These are phyloP conservation scores for Phaonia tiefii DNA, from an alignment of 2,888 invertebrate species.

Conservation along the genomic window DNA sequence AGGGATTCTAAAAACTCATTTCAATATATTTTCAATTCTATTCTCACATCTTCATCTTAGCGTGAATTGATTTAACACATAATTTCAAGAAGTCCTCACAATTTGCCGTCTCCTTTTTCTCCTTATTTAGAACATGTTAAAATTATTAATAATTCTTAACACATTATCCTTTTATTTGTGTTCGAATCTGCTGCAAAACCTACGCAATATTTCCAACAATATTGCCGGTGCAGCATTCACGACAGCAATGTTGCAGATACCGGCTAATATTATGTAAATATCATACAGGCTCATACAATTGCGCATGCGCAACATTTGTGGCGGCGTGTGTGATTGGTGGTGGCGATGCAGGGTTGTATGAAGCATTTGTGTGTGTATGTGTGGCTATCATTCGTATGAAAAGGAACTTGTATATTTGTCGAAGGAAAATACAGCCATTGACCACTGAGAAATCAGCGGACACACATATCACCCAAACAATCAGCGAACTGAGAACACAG, in stretches of 20 bases:
- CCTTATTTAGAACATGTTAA: constrained; percentile 36
- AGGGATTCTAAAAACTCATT: background rate
- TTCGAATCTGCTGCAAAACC: constrained; percentile 27
- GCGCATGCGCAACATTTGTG: constrained; percentile 32
- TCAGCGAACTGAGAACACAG: background rate
- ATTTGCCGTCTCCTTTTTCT: background rate
- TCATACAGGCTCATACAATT: constrained; percentile 30
- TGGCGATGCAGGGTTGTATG: no score
- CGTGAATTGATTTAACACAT: constrained; percentile 40
- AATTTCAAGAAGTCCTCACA: constrained; percentile 23
- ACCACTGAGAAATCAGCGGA: constrained; percentile 7
- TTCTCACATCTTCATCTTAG: background rate
- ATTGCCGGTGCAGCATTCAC: background rate
- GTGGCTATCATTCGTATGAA: background rate
- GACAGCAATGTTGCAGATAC: constrained; percentile 43
- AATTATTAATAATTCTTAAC: constrained; percentile 65
- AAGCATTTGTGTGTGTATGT: background rate
- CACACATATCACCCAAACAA: constrained; percentile 21
- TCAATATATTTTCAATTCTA: background rate
- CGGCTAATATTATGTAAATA: constrained; percentile 65
- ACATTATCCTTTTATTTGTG: constrained; percentile 48
- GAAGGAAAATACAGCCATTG: no score
- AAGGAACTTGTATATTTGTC: background rate
- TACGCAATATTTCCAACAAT: constrained; percentile 53
- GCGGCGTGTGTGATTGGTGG: background rate